phyloP scores from a whole-genome alignment of 92 coral and sea anemone genomes.

The Epizoanthus illoricatus region DNA sequence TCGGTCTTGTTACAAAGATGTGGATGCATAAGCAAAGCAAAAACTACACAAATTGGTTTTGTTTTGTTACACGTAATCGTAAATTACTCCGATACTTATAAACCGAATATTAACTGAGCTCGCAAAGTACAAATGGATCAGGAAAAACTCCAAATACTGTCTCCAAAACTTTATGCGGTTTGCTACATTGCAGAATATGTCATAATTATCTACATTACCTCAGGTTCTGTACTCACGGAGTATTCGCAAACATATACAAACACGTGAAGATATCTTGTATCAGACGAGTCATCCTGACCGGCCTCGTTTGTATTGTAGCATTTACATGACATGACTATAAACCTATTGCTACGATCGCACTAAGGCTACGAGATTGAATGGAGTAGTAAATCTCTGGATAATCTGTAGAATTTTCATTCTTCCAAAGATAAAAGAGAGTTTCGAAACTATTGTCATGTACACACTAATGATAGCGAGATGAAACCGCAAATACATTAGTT shows the following conservation, averaged over 20 bases:
- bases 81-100: not conserved
- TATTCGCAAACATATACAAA: not conserved
- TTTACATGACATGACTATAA: not conserved
- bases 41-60: not conserved
- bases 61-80: not conserved
- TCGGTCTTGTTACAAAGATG: too few species aligned
- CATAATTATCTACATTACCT: not conserved
- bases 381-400: not conserved
- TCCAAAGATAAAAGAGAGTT: not conserved
- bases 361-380: not conserved
- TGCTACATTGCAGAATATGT: not conserved
- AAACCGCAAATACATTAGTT: slow-evolving; percentile 7
- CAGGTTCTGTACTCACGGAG: not conserved
- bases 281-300: not conserved
- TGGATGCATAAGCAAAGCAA: too few species aligned
- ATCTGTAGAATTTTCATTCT: not conserved
- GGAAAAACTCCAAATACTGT: not conserved
- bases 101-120: not conserved
- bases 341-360: not conserved
- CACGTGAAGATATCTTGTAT: slow-evolving; percentile 1
- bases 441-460: not conserved
- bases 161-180: not conserved
- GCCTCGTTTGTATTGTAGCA: not conserved
- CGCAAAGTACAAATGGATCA: not conserved
- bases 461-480: not conserved